These are phyloP conservation scores for Temnothorax rugatulus DNA, from an alignment of 2,888 invertebrate genomes.

Conservation along the genomic window DNA sequence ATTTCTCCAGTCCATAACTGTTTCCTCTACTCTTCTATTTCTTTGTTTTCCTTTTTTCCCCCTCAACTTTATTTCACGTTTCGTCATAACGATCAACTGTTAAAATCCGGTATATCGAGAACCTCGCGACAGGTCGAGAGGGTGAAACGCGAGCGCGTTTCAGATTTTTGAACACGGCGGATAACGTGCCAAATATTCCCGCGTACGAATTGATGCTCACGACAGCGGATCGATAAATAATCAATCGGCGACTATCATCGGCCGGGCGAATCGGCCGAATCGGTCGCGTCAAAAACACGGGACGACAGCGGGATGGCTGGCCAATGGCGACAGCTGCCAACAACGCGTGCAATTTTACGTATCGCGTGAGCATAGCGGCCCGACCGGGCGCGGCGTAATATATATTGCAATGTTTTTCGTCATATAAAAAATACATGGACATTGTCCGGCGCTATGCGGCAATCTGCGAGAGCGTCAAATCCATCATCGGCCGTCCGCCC, in stretches of 20 bases:
- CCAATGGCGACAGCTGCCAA: conserved; percentile 75
- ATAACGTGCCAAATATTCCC: conserved; percentile 35
- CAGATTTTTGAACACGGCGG: conserved; percentile 8
- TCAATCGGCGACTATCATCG: conserved; percentile 69
- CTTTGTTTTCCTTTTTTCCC: too few species aligned
- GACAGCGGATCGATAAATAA: conserved; percentile 71
- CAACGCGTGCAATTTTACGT: conserved; percentile 73
- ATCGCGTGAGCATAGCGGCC: conserved; percentile 59
- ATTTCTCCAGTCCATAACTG: background rate
- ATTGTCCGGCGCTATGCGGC: conserved; percentile 23
- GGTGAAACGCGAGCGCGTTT: background rate
- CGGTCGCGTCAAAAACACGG: conserved; percentile 75
- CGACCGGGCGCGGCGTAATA: conserved; percentile 38
- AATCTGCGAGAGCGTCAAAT: conserved; percentile 56
- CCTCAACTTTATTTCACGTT: background rate
- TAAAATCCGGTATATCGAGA: conserved; percentile 1
- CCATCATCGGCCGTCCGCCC: conserved; percentile 46
- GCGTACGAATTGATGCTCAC: conserved; percentile 60
- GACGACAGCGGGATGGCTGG: conserved; percentile 66
- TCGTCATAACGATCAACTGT: conserved; percentile 15
- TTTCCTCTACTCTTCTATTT: background rate
- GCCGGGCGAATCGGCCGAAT: conserved; percentile 63
- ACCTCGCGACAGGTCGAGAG: conserved; percentile 5
- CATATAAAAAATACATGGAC: conserved; percentile 50
- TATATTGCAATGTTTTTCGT: conserved; percentile 61